A percentile compares a stretch with the other conserved stretches of the same genome.
phyloP scores from a whole-genome alignment of 2,113 vertebrate species.

The Agapornis roseicollis region DNA sequence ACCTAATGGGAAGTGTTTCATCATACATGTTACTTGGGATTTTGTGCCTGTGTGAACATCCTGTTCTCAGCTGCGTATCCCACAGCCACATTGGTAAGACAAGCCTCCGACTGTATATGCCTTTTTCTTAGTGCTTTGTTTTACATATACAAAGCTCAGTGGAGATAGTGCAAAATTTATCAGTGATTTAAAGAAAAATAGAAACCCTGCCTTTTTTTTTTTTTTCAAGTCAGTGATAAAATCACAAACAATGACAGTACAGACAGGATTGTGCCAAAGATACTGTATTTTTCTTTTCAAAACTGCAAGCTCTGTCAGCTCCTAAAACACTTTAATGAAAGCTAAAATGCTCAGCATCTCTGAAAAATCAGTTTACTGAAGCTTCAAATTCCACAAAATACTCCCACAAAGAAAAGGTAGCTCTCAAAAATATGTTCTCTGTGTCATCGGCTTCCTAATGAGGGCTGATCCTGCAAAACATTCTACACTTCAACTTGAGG shows the following conservation, averaged over 20 bases:
- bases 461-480: not conserved
- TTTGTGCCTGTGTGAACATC: constrained; percentile 37
- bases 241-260: not conserved
- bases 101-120: not conserved
- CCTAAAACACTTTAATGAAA: not conserved
- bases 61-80: not conserved
- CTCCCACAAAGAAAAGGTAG: not conserved
- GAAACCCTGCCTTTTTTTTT: not conserved
- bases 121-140: not conserved
- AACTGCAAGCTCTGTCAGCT: not conserved
- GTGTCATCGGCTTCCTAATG: not conserved
- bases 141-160: not conserved
- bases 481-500: not conserved
- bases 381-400: not conserved
- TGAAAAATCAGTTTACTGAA: not conserved
- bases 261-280: not conserved
- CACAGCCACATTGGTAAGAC: not conserved
- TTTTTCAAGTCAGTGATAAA: not conserved
- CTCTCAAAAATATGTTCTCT: not conserved
- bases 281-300: not conserved
- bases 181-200: not conserved
- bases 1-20: constrained; percentile 22
- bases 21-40: not conserved
- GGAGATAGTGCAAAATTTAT: not conserved
- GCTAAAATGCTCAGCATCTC: not conserved